Conservation (phyloP, 2,113 vertebrate species). For the Mellivora capensis region DNA sequence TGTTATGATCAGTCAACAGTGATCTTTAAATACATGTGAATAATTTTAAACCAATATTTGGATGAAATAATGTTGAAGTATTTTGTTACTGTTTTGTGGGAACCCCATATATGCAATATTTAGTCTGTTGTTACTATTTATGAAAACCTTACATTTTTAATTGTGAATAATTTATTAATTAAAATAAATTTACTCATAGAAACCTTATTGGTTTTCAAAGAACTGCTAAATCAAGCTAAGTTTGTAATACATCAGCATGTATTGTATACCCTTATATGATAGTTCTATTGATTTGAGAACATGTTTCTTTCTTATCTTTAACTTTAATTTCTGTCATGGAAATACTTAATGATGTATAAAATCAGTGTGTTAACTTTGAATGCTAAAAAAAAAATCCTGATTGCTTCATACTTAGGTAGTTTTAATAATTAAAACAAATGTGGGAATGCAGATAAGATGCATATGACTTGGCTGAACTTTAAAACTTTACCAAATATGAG, state of each 20-base stretch:
- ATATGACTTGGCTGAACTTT: slow-evolving; percentile 12
- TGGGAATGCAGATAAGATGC: neutral
- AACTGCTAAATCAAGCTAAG: slow-evolving; percentile 24
- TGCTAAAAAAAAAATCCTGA: slow-evolving; percentile 6
- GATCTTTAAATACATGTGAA: slow-evolving; percentile 8
- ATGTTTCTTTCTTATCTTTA: slow-evolving; percentile 34
- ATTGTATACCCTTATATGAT: neutral
- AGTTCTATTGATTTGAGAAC: slow-evolving; percentile 42
- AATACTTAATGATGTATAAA: slow-evolving; percentile 4
- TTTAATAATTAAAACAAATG: slow-evolving; percentile 39
- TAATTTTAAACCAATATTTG: slow-evolving; percentile 47
- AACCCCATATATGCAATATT: neutral
- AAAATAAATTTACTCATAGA: slow-evolving; percentile 45
- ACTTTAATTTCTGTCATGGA: slow-evolving; percentile 12
- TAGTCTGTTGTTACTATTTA: slow-evolving; percentile 28
- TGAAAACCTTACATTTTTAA: slow-evolving; percentile 30
- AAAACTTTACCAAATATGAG: slow-evolving; percentile 3
- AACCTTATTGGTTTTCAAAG: slow-evolving; percentile 27
- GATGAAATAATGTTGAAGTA: slow-evolving; percentile 40
- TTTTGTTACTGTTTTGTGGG: slow-evolving; percentile 42
- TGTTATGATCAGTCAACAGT: neutral
- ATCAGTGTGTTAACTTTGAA: slow-evolving; percentile 40
- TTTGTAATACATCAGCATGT: slow-evolving; percentile 17
- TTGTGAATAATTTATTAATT: slow-evolving; percentile 57
- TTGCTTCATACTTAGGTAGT: neutral